These are phyloP conservation scores for Delphinus delphis DNA, from an alignment of 2,113 vertebrate species.

Conservation along the genomic window DNA sequence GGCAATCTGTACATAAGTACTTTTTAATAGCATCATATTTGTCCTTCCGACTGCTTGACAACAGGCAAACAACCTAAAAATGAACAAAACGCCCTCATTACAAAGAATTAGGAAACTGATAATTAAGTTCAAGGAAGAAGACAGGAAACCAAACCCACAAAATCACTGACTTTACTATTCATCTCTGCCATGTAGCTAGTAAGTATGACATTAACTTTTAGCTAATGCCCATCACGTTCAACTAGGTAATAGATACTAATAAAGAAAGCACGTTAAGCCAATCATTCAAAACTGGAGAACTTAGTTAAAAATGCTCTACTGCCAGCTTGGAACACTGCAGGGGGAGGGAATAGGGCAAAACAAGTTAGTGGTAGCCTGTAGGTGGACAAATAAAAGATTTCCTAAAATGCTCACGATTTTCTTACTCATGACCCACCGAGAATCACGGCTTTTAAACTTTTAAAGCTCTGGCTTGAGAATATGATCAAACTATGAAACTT, in stretches of 20 bases:
- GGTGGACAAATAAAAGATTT: too few species aligned
- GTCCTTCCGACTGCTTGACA: constrained; percentile 92
- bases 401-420: neutral
- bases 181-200: neutral
- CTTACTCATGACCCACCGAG: fast-evolving
- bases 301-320: too few species aligned
- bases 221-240: fast-evolving
- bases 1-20: constrained; percentile 93
- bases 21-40: constrained; percentile 96
- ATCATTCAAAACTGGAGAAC: neutral
- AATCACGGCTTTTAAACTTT: fast-evolving
- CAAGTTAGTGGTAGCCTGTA: neutral
- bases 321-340: neutral
- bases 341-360: too few species aligned
- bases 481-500: too few species aligned
- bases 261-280: neutral
- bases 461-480: neutral
- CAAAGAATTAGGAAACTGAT: neutral
- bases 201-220: fast-evolving
- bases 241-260: neutral
- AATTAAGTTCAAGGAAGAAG: neutral
- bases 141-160: too few species aligned
- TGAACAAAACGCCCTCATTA: neutral
- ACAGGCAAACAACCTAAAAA: constrained; percentile 91
- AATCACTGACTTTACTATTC: neutral